phyloP scores from a whole-genome alignment of 92 coral and sea anemone species.

The Palythoa grandis region DNA sequence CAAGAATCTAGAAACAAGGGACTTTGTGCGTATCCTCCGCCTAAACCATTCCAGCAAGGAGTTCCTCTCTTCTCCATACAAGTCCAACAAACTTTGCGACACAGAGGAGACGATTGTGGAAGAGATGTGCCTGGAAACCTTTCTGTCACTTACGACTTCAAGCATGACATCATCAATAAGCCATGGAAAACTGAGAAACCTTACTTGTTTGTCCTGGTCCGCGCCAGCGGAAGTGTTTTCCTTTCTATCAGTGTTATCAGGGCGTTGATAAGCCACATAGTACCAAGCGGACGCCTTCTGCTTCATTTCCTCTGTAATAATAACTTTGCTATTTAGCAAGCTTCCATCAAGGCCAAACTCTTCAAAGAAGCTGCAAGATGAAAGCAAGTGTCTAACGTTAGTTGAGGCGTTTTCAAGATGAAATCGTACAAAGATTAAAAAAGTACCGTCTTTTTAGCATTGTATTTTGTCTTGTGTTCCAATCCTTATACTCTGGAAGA shows the following conservation, averaged over 20 bases:
- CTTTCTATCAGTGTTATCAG: constrained; percentile 26
- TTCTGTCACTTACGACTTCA: constrained; percentile 49
- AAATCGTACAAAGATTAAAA: no score
- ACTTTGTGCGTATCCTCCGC: constrained; percentile 61
- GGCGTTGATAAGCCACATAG: constrained; percentile 70
- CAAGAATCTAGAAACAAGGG: constrained; percentile 43
- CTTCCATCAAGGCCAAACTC: constrained; percentile 74
- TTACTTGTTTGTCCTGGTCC: constrained; percentile 44
- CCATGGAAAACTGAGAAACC: constrained; percentile 97
- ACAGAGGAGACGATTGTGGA: constrained; percentile 50
- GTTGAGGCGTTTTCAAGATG: no score
- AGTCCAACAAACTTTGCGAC: constrained; percentile 57
- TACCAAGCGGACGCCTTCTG: constrained; percentile 98
- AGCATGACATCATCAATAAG: constrained; percentile 93
- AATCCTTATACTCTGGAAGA: no score
- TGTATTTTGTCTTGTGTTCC: no score
- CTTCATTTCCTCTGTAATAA: constrained; percentile 60
- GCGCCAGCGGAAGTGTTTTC: constrained; percentile 18
- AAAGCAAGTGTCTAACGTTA: not conserved
- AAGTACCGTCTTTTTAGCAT: no score
- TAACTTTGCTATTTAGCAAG: constrained; percentile 43
- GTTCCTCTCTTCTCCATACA: constrained; percentile 55
- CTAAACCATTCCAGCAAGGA: constrained; percentile 59
- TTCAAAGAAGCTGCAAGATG: constrained; percentile 60
- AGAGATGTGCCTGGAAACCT: constrained; percentile 41